Evolutionary conservation across 2,113 vertebrate species (phyloP), one percentile per base, ranked within the genome.

Genomic region (Ammodytes dubius): DNA sequence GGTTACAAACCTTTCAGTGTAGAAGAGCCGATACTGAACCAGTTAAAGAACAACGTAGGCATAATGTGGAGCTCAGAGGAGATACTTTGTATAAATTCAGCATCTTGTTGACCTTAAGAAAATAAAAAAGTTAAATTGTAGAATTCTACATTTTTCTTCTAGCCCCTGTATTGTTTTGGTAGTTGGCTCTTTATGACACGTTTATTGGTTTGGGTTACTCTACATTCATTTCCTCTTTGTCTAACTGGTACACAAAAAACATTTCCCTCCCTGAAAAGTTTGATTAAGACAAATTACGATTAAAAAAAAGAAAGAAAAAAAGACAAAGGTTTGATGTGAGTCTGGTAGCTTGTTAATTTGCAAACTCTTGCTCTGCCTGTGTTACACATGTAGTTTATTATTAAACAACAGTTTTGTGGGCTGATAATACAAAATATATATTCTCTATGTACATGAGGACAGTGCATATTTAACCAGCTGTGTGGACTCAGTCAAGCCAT

Each of bases 371-470:
- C 70, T 73, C 74, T 76, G 59, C 58, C 58, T 70, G 68, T 56
- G 59, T 61, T 77, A 73, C 61, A 86, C 79, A 74, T 77, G 64
- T 57, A 70, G 53, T 54, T 81, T 15, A 67, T 77, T 49, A 70
- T 67, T 64, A 74, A 45, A 84, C 46, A 67, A 75, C 73, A 64
- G 53, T 49, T 61, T 49, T 64, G 50, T 74, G 79, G 66, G 80
- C 86, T 81, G 84, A 76, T 84, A 87, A 78, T 90, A 91, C 87
- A 93, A 94, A 93, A 94, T 92, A 92, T 94, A 93, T 91, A 88
- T 87, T 94, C 89, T 94, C 81, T 93, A 94, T 93, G 87, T 94
- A 93, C 91, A 93, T 74, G 83, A 93, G 84, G 89, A 93, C 88
- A 93, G 89, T 91, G 88, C 91, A 92, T 90, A 77, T 82, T 89